Conservation (phyloP, 1,140 invertebrate genomes). For the Holotrichia oblita region DNA sequence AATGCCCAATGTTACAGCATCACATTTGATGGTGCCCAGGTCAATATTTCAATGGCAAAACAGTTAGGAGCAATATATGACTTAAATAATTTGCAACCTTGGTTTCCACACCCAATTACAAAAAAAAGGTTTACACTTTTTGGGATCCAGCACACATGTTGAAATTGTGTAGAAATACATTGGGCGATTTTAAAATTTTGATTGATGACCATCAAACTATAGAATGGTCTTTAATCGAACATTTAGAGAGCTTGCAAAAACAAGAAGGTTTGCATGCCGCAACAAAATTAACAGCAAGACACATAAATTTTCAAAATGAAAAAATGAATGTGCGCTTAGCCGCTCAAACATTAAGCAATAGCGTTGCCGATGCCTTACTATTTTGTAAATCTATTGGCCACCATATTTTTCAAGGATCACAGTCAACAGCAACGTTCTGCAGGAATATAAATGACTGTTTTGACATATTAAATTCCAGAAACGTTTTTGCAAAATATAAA, state of each 20-base stretch:
- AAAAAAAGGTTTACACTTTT: constrained; percentile 41
- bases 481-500: too few species aligned
- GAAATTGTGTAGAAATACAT: neutral
- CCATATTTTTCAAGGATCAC: neutral
- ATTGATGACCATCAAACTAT: neutral
- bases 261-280: neutral
- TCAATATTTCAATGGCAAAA: constrained; percentile 44
- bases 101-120: constrained; percentile 34
- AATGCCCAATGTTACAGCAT: constrained; percentile 47
- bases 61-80: constrained; percentile 43
- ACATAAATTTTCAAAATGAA: neutral
- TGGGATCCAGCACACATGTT: constrained; percentile 21
- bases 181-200: neutral
- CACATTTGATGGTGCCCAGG: constrained; percentile 55
- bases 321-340: constrained; percentile 31
- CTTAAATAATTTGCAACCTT: constrained; percentile 42
- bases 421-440: constrained; percentile 29
- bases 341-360: constrained; percentile 8
- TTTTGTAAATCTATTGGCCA: neutral
- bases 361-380: neutral
- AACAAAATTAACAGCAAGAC: neutral
- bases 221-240: neutral
- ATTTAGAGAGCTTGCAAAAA: neutral
- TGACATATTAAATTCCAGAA: constrained; percentile 15
- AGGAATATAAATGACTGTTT: neutral